Conservation (phyloP, 1,140 invertebrate genomes). For the Pseudomyrmex gracilis region DNA sequence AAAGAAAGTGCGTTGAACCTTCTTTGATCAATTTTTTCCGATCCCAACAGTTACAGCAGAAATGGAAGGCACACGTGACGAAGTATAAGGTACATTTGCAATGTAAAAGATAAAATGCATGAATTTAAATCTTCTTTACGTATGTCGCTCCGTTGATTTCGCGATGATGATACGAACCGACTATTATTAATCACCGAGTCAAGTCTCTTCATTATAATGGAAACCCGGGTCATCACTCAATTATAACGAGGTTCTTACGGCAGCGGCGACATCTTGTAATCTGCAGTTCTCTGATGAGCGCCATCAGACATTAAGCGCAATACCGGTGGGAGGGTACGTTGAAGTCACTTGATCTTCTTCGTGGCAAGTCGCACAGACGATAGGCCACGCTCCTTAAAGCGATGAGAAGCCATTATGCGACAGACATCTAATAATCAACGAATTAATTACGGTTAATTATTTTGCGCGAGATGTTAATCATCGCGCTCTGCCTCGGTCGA, state of each 20-base stretch:
- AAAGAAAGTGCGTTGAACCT: not conserved
- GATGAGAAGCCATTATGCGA: slow-evolving; percentile 60
- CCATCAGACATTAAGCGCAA: slow-evolving; percentile 1
- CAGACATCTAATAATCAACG: slow-evolving; percentile 47
- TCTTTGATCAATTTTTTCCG: not conserved
- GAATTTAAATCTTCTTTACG: not conserved
- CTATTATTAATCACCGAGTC: not conserved
- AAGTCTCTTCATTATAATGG: slow-evolving; percentile 27
- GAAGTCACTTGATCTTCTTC: slow-evolving; percentile 10
- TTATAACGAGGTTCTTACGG: slow-evolving; percentile 57
- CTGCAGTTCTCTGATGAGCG: slow-evolving; percentile 32
- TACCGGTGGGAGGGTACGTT: not conserved
- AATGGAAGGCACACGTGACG: not conserved
- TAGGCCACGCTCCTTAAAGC: not conserved
- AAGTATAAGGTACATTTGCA: too few relatives aligned
- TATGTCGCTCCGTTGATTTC: not conserved
- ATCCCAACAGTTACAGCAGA: not conserved
- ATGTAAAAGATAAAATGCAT: too few relatives aligned
- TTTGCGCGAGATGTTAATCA: slow-evolving; percentile 50
- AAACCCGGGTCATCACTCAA: slow-evolving; percentile 44
- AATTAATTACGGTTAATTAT: slow-evolving; percentile 59
- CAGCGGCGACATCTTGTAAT: slow-evolving; percentile 41
- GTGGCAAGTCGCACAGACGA: not conserved
- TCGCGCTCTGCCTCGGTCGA: slow-evolving; percentile 14
- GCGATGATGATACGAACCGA: too few relatives aligned